Evolutionary conservation across 2,888 invertebrate genomes (phyloP), one percentile per base, ranked within the genome.

Genomic region (Rhamnusium bicolor): DNA sequence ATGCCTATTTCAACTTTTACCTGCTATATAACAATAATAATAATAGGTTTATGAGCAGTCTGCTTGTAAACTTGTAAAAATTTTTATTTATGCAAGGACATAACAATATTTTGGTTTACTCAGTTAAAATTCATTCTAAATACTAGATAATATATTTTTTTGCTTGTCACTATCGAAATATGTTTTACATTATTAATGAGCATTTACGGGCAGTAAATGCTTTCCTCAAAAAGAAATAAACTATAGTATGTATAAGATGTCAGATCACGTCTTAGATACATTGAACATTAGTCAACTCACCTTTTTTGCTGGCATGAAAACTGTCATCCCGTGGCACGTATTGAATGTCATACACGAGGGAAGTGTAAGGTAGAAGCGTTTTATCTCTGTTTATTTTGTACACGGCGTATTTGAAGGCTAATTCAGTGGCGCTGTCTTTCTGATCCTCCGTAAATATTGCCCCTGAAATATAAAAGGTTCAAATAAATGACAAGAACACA

Each of bases 381-480:
- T 91, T 92, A 85, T 94, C 93, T 79, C 92, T 91, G 89, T 95
- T 95, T 82, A 95, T 92, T 83, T 92, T 92, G 87, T 94, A 92
- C 24, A 95, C 92, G 72, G 95, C 95, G 88, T 94, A 94, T 86
- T 94, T 94, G 88, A 96, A 95, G 67, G 95, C 94, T 80, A 94
- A 88, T 87, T 94, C 94, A 54, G 92, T 91, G 78, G 92, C 91
- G 82, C 92, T 92, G 85, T 93, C 92, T 85, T 91, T 91, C 85
- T 93, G 91, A 83, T 93, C 92, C 85, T 93, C 92, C 72, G 92
- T 92, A 88, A 95, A 95, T 83, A 95, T 91, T 32, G 94, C 95
- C 84, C 94, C 95, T 95, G 89, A 40, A 90, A 90, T 68, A 47
- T 46, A 51, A 21, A 53, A 58, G 32, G 32, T 32, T 54, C n/a